Conservation (phyloP, 2,797 vertebrate species). For the Hemitrygon akajei region DNA sequence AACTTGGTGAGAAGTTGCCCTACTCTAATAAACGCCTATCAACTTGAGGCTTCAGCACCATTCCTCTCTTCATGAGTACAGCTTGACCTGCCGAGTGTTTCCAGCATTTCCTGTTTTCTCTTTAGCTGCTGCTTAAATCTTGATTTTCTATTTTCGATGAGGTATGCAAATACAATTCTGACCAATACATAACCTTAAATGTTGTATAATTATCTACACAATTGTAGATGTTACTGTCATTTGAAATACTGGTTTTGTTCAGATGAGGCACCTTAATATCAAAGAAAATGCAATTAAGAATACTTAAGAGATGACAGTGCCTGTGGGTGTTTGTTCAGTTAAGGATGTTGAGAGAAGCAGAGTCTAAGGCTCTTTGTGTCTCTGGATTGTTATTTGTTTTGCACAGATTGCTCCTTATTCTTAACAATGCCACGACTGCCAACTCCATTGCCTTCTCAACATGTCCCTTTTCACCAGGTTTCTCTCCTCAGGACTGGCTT, state of each 20-base stretch:
- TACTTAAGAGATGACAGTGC: not conserved
- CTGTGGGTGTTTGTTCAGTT: not conserved
- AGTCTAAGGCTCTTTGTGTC: not conserved
- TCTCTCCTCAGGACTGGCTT: not conserved
- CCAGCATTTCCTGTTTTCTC: too few species aligned
- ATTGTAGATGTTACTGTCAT: not conserved
- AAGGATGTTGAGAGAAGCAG: not conserved
- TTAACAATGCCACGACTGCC: not conserved
- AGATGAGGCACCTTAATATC: not conserved
- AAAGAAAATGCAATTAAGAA: not conserved
- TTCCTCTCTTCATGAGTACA: too few species aligned
- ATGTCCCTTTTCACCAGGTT: not conserved
- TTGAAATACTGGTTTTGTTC: not conserved
- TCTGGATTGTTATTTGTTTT: not conserved
- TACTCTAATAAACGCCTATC: too few species aligned
- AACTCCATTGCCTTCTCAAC: not conserved
- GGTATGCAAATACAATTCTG: not conserved
- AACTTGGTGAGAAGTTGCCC: not conserved
- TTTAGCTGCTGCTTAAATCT: not conserved
- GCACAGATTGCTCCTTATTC: not conserved
- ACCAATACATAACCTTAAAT: not conserved
- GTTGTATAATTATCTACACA: not conserved
- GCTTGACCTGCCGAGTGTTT: too few species aligned
- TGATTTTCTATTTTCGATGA: not conserved
- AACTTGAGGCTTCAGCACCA: too few species aligned